phyloP scores from a whole-genome alignment of 1,140 invertebrate genomes.

The Temnothorax curvispinosus region DNA sequence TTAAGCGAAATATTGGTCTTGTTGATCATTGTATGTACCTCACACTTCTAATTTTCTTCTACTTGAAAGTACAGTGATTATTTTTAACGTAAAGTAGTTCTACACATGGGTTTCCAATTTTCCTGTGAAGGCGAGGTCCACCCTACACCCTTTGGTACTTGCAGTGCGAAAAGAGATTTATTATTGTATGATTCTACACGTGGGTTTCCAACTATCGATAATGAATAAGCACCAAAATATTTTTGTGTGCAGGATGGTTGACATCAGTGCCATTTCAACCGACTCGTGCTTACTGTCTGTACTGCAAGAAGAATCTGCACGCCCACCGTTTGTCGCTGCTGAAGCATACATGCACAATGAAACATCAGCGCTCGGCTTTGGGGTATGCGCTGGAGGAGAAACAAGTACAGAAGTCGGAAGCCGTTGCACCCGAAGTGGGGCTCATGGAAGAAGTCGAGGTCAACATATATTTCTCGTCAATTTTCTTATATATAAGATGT shows the following conservation, averaged over 20 bases:
- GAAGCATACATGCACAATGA: conserved; percentile 87
- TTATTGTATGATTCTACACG: too few species aligned
- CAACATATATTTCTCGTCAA: not conserved
- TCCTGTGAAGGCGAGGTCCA: too few species aligned
- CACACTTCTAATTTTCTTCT: too few species aligned
- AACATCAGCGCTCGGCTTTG: conserved; percentile 86
- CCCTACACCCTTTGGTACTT: too few species aligned
- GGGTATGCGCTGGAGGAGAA: conserved; percentile 74
- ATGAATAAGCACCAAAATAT: not conserved
- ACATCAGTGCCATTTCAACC: conserved; percentile 85
- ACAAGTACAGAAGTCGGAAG: conserved; percentile 25
- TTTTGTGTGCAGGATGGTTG: conserved; percentile 85
- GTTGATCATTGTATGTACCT: too few species aligned
- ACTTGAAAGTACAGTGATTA: too few species aligned
- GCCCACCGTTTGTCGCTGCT: conserved; percentile 87
- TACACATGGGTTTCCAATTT: too few species aligned
- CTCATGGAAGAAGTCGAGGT: conserved; percentile 61
- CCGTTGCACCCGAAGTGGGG: conserved; percentile 37
- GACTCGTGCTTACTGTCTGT: conserved; percentile 87
- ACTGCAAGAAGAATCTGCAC: conserved; percentile 87
- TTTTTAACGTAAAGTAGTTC: too few species aligned
- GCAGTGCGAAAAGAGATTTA: too few species aligned
- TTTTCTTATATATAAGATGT: not conserved
- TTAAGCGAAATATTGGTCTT: not conserved
- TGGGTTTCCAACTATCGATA: too few species aligned